These are phyloP conservation scores for Mormyrus iriodes DNA, from an alignment of 2,113 vertebrate genomes.

Conservation along the genomic window DNA sequence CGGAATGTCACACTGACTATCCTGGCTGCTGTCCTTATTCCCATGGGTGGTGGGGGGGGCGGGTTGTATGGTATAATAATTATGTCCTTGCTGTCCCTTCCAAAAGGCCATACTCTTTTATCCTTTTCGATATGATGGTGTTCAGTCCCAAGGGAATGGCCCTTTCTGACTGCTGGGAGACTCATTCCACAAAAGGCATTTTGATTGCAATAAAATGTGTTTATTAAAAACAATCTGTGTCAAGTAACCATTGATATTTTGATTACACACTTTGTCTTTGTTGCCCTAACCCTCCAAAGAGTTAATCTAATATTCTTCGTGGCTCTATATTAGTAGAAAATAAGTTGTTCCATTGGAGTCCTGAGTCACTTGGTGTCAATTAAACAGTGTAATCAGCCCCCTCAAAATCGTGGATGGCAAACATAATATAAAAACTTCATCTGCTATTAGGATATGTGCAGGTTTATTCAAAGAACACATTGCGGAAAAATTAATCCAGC, in stretches of 20 bases:
- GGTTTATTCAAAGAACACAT: background rate
- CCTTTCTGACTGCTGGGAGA: background rate
- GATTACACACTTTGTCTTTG: background rate
- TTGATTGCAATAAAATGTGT: background rate
- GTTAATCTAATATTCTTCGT: background rate
- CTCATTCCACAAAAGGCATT: background rate
- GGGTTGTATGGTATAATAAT: background rate
- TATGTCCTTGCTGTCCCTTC: background rate
- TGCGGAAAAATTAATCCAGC: background rate
- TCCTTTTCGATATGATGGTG: background rate
- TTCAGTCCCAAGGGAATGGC: background rate
- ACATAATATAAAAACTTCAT: background rate
- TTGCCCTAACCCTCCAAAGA: background rate
- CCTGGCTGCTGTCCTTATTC: background rate
- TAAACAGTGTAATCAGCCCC: background rate
- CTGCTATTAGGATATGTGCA: constrained; percentile 10
- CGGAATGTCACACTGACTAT: background rate
- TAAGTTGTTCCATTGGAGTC: background rate
- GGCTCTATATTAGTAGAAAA: background rate
- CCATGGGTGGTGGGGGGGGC: background rate
- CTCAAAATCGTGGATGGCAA: background rate
- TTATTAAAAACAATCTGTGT: background rate
- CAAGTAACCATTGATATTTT: background rate
- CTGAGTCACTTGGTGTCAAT: background rate
- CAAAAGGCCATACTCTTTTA: background rate